Evolutionary conservation across 2,888 invertebrate genomes (phyloP).

Genomic region (Rotaria macrura): DNA sequence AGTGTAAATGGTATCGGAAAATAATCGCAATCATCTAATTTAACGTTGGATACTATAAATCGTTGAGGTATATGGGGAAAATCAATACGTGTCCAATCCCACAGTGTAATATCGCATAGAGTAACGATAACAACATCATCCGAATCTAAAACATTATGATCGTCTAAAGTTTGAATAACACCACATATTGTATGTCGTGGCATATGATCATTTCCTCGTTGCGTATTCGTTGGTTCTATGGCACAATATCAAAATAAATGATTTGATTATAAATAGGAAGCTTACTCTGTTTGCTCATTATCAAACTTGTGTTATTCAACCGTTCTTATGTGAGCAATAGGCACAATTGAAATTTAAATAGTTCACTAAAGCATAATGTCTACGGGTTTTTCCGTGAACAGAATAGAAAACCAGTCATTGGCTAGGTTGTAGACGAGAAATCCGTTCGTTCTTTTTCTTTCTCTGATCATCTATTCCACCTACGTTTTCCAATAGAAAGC

Average conservation of each 20-base stretch:
- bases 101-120: conserved; percentile 1
- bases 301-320: background rate
- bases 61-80: conserved; percentile 3
- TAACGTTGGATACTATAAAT: background rate
- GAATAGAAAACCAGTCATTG: background rate
- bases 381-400: background rate
- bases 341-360: background rate
- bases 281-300: background rate
- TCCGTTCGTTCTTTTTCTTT: background rate
- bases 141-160: background rate
- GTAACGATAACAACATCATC: background rate
- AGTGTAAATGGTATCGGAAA: conserved; percentile 6
- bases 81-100: background rate
- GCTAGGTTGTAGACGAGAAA: background rate
- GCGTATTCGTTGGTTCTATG: no score
- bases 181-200: background rate
- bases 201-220: background rate
- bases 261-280: no score
- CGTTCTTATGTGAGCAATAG: background rate
- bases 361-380: background rate
- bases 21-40: background rate
- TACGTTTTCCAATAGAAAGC: background rate
- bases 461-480: background rate
- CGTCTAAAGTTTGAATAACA: background rate
- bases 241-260: no score